A percentile compares a stretch with the other conserved stretches of the same genome.
Conservation (phyloP, 2,113 vertebrate genomes). For the Euleptes europaea region DNA sequence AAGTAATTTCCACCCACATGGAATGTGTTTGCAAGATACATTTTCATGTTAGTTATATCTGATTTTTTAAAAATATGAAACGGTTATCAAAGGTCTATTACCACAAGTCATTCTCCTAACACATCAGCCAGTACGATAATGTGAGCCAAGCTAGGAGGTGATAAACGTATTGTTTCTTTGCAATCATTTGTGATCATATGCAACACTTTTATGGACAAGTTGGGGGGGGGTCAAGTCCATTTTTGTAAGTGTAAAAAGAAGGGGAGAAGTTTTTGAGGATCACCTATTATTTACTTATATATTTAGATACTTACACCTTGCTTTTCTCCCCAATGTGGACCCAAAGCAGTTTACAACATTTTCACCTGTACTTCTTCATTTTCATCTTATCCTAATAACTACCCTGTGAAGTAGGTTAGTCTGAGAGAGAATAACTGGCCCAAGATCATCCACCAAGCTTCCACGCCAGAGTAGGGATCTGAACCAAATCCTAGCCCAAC, state of each 20-base stretch:
- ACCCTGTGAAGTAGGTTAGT: too few species aligned
- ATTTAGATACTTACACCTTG: too few species aligned
- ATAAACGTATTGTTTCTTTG: background rate
- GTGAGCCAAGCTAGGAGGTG: background rate
- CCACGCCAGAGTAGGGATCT: too few species aligned
- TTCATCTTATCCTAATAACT: too few species aligned
- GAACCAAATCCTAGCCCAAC: too few species aligned
- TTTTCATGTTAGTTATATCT: background rate
- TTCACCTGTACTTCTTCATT: too few species aligned
- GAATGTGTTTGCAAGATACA: background rate
- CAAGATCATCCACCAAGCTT: too few species aligned
- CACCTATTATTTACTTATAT: too few species aligned
- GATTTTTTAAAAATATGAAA: background rate
- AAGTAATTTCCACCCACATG: background rate
- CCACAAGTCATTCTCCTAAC: background rate
- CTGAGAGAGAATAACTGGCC: too few species aligned
- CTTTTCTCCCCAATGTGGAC: too few species aligned
- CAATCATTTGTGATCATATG: background rate
- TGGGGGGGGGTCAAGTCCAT: background rate
- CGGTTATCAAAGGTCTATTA: background rate
- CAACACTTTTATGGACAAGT: background rate
- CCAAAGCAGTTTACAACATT: too few species aligned
- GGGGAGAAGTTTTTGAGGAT: background rate
- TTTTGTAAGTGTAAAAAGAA: background rate
- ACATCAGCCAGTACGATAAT: background rate